A percentile compares a stretch with the other conserved stretches of the same genome.
phyloP scores from a whole-genome alignment of 2,113 vertebrate species.

The Notothenia coriiceps region DNA sequence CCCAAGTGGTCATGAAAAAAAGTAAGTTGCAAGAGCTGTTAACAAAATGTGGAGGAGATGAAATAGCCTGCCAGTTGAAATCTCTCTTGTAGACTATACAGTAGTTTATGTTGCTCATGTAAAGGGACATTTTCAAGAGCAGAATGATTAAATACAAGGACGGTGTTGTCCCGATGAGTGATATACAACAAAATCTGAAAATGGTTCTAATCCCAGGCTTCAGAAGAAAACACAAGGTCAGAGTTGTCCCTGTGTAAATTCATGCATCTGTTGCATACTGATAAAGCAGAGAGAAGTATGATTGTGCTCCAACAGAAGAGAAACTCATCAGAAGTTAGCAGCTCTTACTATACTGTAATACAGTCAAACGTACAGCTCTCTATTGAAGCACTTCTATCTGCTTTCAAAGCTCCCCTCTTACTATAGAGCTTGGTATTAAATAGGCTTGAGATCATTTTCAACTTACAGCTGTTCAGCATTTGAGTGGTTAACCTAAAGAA shows the following conservation, averaged over 20 bases:
- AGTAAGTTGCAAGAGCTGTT: neutral
- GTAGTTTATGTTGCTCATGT: neutral
- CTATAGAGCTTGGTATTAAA: conserved; percentile 11
- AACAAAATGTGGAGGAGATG: neutral
- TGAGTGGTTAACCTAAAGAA: too few relatives aligned
- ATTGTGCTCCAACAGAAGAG: conserved; percentile 6
- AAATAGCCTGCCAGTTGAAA: neutral
- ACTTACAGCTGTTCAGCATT: neutral
- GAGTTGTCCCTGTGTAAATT: conserved; percentile 11
- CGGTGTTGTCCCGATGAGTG: neutral
- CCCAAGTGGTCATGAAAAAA: conserved; percentile 70
- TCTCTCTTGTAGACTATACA: neutral
- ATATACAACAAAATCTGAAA: conserved; percentile 9
- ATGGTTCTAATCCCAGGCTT: conserved; percentile 7
- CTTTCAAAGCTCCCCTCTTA: neutral
- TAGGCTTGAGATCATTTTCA: neutral
- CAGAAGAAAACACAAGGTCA: conserved; percentile 44
- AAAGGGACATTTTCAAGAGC: conserved; percentile 4
- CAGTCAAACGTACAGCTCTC: conserved; percentile 16
- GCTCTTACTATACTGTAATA: neutral
- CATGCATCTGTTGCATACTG: neutral
- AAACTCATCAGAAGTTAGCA: conserved; percentile 40
- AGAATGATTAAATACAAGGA: neutral
- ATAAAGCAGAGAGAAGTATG: neutral
- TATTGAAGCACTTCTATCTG: conserved; percentile 20